Conservation (phyloP, 1,140 invertebrate genomes). For the Trichonephila clavipes region DNA sequence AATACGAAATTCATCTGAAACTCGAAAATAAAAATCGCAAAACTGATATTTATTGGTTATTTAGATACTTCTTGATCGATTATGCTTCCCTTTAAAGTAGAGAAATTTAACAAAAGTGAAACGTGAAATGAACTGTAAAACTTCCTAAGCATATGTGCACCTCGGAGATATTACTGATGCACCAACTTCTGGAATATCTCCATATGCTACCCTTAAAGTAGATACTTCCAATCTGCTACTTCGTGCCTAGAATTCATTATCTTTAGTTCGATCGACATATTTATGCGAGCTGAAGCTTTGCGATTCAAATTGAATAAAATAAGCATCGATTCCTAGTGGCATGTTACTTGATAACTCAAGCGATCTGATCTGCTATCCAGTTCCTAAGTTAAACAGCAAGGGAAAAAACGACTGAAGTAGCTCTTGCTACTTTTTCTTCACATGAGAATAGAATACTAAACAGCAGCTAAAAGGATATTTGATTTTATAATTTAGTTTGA, state of each 20-base stretch:
- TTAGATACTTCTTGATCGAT: neutral
- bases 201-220: neutral
- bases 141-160: neutral
- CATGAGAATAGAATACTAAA: neutral
- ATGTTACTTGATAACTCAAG: neutral
- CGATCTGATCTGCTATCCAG: conserved; percentile 7
- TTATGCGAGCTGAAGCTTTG: neutral
- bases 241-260: conserved; percentile 23
- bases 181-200: conserved; percentile 1
- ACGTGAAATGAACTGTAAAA: neutral
- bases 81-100: neutral
- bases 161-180: neutral
- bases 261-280: conserved; percentile 2
- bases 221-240: conserved; percentile 20
- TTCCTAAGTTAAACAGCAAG: neutral
- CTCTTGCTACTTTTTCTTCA: neutral
- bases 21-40: neutral
- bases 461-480: neutral
- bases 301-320: conserved; percentile 33
- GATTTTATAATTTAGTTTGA: conserved; percentile 6
- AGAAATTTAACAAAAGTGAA: neutral
- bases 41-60: neutral
- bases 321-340: conserved; percentile 12
- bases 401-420: neutral
- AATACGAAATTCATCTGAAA: neutral